A percentile compares a stretch with the other conserved stretches of the same genome.
These are phyloP conservation scores for Colossoma macropomum DNA, from an alignment of 2,113 vertebrate genomes.

Conservation along the genomic window DNA sequence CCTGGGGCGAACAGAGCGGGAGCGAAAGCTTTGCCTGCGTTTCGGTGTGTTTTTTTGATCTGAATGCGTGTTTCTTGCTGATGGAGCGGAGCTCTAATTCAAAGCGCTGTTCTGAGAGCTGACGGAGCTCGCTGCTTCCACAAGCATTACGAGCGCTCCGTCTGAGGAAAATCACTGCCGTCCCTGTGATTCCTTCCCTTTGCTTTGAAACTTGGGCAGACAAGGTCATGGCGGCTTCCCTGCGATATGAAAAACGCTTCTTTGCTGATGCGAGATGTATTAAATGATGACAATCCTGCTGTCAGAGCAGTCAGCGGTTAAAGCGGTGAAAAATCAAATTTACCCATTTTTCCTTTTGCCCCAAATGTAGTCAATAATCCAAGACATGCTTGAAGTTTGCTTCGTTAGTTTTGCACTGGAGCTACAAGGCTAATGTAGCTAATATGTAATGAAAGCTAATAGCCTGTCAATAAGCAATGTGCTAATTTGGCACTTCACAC, in stretches of 20 bases:
- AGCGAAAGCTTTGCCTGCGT: slow-evolving; percentile 59
- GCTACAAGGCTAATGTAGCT: no score
- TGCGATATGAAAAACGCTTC: neutral
- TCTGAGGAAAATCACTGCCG: neutral
- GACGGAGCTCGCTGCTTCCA: slow-evolving; percentile 51
- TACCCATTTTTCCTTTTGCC: no score
- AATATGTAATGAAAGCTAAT: no score
- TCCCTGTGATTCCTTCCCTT: slow-evolving; percentile 53
- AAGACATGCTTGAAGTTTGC: no score
- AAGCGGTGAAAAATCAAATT: neutral
- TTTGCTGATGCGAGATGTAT: neutral
- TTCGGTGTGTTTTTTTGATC: slow-evolving; percentile 58
- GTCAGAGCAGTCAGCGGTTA: neutral
- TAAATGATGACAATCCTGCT: neutral
- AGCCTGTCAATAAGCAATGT: no score
- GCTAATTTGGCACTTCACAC: no score
- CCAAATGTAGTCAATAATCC: no score
- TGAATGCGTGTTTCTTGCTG: slow-evolving; percentile 61
- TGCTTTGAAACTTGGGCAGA: slow-evolving; percentile 10
- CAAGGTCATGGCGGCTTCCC: neutral
- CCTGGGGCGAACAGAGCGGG: slow-evolving; percentile 59
- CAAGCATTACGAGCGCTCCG: slow-evolving; percentile 36
- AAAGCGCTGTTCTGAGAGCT: slow-evolving; percentile 54
- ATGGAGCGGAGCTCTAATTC: slow-evolving; percentile 62
- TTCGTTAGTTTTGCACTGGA: no score